Evolutionary conservation across 2,888 invertebrate species (phyloP), one percentile per base, ranked within the genome.

Genomic region (Nudaria mundana): DNA sequence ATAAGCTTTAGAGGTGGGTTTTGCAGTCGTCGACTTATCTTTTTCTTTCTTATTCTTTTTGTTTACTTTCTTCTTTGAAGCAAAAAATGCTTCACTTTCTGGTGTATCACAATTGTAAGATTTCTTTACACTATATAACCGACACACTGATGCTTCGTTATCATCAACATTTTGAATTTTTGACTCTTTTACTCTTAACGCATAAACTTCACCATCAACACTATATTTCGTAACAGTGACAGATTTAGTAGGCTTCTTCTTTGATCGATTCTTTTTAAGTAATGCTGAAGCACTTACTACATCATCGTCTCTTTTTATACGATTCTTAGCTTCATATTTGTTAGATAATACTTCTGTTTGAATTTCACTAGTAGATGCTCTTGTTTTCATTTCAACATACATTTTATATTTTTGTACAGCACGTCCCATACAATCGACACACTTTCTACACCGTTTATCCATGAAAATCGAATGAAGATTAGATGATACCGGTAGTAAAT

Each of bases 171-270:
- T 25, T 8, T 48, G 20, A 14, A 30, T 15, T 34, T 43, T 57
- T 2, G 49, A 54, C 62, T 80, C 84, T 49, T 74, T 77, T 8
- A 85, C 59, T 66, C 78, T 78, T 24, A 86, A 34, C 3, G 79
- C 85, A 37, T 70, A 75, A 3, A 80, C 55, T 47, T 71, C 66
- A 2, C 67, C 75, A 5, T 75, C 63, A 1, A 57, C 50, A 7
- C 64, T 71, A 40, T 76, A 82, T 62, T 80, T 82, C 5, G 74
- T 77, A 1, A 84, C 71, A 8, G 66, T 66, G 0, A 76, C 57
- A 3, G 57, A 41, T 54, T 71, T 63, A 0, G 40, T 44, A 1
- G 15, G 0, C 48, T 55, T 65, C 37, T 57, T 71, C 43, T 61
- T 73, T 0, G 49, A 13, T 59, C 58, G 63, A 3, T 1, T 36